Evolutionary conservation across 2,797 vertebrate species (phyloP), one percentile per base, ranked within the genome.

Genomic region (Enteromius treurensis): DNA sequence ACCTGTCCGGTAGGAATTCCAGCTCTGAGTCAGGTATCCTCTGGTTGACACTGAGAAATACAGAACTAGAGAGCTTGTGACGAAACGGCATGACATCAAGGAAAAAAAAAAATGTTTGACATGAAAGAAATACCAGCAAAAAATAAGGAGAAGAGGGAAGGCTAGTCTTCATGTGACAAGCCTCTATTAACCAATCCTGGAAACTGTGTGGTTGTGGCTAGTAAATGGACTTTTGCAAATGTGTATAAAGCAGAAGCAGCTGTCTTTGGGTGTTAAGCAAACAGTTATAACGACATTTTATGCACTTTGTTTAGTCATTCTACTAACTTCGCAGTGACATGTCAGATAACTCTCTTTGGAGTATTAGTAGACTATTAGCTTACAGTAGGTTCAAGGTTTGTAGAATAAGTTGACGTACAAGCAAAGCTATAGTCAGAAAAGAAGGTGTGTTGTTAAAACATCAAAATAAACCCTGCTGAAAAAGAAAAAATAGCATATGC

Each of bases 181-280:
- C 58, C 60, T 34, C 23, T 14, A 58, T 55, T 60, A 55, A n/a
- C n/a, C 67, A 81, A 73, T 29, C 4, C 42, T 51, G 67, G 68
- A 64, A 62, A 77, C 9, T 53, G 68, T 62, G 67, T 32, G 79
- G 8, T 64, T 73, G 11, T 82, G 60, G 13, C 69, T 6, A 51
- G 77, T 13, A 34, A 34, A n/a, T 42, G 14, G 14, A n/a, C 10
- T 23, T 49, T 47, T 19, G 1, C 11, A 62, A 58, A 58, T 11
- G 3, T 55, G 3, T 11, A 45, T 60, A 71, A 80, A 80, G 67
- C 67, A 80, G 67, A 71, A 71, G 26, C 14, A 47, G 11, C 34
- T 47, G 11, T 60, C 23, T n/a, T 32, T 60, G 2, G 26, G 60
- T 71, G 15, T n/a, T 8, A 60, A 42, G 10, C 11, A 14, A 32